Conservation (phyloP, 2,113 vertebrate species). For the Heterocephalus glaber region DNA sequence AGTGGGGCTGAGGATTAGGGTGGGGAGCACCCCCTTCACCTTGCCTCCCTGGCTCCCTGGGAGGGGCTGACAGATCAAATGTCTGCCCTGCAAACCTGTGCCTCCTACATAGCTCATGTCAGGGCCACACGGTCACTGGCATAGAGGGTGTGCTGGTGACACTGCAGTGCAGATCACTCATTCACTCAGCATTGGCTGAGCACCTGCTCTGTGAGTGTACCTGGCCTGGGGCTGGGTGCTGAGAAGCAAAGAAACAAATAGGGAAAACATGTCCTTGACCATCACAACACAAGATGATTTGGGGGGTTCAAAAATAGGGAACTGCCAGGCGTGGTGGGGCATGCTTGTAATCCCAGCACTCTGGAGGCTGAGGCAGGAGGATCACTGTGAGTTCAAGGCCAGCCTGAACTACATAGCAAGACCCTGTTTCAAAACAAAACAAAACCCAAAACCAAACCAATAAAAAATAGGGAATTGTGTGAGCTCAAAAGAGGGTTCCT, state of each 20-base stretch:
- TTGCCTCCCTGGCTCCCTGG: not conserved
- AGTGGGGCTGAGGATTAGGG: slow-evolving; percentile 69
- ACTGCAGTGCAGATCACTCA: not conserved
- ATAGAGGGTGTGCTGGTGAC: not conserved
- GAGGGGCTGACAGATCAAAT: slow-evolving; percentile 61
- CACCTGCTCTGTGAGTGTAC: not conserved
- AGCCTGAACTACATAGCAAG: too few species aligned
- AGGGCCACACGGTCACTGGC: not conserved
- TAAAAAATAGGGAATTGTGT: not conserved
- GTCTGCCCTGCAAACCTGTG: not conserved
- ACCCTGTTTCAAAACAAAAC: too few species aligned
- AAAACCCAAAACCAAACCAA: too few species aligned
- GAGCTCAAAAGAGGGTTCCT: not conserved
- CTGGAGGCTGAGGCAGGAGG: too few species aligned
- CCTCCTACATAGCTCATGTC: not conserved
- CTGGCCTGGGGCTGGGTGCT: not conserved
- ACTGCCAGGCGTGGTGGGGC: too few species aligned
- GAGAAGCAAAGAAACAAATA: not conserved
- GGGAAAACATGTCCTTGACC: not conserved
- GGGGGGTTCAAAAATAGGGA: not conserved
- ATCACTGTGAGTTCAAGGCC: too few species aligned
- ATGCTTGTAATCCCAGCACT: too few species aligned
- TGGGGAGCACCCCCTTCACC: not conserved
- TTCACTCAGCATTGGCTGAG: not conserved
- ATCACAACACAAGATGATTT: not conserved